Base-by-base conservation (phyloP, 2,888 invertebrate genomes). In the Colostygia pectinataria region DNA sequence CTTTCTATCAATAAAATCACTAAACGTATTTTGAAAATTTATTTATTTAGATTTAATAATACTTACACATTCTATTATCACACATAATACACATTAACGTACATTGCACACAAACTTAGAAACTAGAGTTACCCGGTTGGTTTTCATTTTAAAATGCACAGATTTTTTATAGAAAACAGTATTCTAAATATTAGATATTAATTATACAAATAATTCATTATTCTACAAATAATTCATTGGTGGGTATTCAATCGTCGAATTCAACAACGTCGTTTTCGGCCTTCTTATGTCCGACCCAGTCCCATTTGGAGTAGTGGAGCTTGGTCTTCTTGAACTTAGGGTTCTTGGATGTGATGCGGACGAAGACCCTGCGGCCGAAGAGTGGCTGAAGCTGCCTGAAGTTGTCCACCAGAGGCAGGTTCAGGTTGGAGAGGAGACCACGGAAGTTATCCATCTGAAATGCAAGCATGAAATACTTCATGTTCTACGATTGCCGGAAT, bases 321-420 rank as follows among this genome's bases (percentile, higher is more conserved):
- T 91, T 90, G 61, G 90, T 90, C 66, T 91, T 91, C 68, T 92
- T 91, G 74, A 92, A 92, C 55, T 91, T 91, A 31, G 91, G 89
- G 34, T 89, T 90, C 67, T 90, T 91, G 2, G 90, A 89, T 1
- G 93, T 90, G 63, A 92, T 91, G 41, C 95, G 89, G 15, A 93
- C 92, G 68, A 94, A 95, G 38, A 95, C 88, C 32, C 93, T 90
- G 31, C 95, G 91, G 27, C 92, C 92, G 58, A 93, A 93, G n/a
- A 94, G 81, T 0, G 93, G 92, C 66, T 95, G 95, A 4, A 94
- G 77, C 57, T 87, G 87, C 51, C 95, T 91, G 78, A 91, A 95
- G 87, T 95, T 95, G 79, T 95, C 94, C 5, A 92, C 94, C 4
- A 95, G 84, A n/a, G 89, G 86, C 14, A 92, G 88, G 66, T 92